Evolutionary conservation across 2,888 invertebrate genomes (phyloP).

Genomic region (Pristionchus japonicus): DNA sequence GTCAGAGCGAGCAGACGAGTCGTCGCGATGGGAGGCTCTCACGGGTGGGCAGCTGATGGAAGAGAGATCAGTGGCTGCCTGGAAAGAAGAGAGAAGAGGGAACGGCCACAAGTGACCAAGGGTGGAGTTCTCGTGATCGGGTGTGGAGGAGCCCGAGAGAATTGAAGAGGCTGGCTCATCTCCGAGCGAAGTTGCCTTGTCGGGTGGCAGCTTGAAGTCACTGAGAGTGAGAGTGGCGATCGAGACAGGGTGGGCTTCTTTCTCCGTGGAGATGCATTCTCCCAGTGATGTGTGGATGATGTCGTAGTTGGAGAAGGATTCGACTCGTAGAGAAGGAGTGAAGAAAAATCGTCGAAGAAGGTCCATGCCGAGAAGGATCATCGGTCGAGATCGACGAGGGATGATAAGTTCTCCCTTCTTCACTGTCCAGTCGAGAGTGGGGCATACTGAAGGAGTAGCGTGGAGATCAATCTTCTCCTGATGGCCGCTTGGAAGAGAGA

Average conservation of each 20-base stretch:
- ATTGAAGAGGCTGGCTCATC: neutral
- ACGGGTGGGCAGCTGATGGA: neutral
- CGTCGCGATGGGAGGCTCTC: neutral
- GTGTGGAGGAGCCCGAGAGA: neutral
- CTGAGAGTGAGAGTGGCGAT: neutral
- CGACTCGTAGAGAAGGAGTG: neutral
- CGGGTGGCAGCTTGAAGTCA: neutral
- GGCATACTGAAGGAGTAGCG: neutral
- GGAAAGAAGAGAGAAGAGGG: neutral
- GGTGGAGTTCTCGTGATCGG: neutral
- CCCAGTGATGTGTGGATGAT: neutral
- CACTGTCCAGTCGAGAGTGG: neutral
- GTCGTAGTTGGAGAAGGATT: neutral
- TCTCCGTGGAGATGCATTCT: neutral
- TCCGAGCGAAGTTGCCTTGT: neutral
- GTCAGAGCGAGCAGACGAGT: neutral
- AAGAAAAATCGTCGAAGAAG: neutral
- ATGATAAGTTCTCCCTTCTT: neutral
- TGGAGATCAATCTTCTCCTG: neutral
- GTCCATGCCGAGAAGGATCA: neutral
- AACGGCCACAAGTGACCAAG: neutral
- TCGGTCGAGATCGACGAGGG: neutral
- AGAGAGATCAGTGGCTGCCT: no score
- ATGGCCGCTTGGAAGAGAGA: neutral
- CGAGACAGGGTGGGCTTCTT: neutral